Conservation (phyloP, 2,888 invertebrate genomes). For the Xestia xanthographa region DNA sequence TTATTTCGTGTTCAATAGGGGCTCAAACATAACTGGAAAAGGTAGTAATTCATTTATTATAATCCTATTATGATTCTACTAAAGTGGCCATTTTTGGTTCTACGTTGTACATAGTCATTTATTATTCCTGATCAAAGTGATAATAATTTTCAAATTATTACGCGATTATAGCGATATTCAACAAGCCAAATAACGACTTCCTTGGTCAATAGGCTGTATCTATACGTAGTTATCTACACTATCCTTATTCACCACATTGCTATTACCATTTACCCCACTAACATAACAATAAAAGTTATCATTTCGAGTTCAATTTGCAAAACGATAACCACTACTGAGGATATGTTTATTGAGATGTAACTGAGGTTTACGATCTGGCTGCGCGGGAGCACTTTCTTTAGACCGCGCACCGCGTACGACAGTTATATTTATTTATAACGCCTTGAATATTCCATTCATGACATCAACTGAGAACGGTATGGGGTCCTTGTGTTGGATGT, state of each 20-base stretch:
- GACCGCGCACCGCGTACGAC: conserved; percentile 77
- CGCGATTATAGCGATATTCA: background rate
- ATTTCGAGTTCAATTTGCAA: conserved; percentile 64
- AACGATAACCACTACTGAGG: conserved; percentile 72
- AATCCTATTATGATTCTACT: too few relatives aligned
- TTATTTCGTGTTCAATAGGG: too few relatives aligned
- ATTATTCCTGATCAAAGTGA: background rate
- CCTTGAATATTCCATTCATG: conserved; percentile 77
- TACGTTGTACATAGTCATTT: too few relatives aligned
- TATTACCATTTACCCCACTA: conserved; percentile 36
- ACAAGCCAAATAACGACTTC: conserved; percentile 17
- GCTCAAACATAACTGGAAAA: too few relatives aligned
- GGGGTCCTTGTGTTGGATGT: conserved; percentile 6
- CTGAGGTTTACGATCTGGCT: conserved; percentile 80
- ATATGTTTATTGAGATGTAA: conserved; percentile 86
- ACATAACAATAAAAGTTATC: conserved; percentile 53
- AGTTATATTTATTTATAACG: conserved; percentile 87
- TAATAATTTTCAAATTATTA: background rate
- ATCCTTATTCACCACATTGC: background rate
- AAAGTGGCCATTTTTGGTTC: too few relatives aligned
- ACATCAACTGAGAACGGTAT: conserved; percentile 58
- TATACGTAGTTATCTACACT: background rate
- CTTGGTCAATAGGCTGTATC: conserved; percentile 20
- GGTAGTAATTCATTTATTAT: too few relatives aligned
- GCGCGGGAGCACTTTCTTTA: conserved; percentile 78